phyloP scores from a whole-genome alignment of 2,113 vertebrate genomes.

The Lepus europaeus region DNA sequence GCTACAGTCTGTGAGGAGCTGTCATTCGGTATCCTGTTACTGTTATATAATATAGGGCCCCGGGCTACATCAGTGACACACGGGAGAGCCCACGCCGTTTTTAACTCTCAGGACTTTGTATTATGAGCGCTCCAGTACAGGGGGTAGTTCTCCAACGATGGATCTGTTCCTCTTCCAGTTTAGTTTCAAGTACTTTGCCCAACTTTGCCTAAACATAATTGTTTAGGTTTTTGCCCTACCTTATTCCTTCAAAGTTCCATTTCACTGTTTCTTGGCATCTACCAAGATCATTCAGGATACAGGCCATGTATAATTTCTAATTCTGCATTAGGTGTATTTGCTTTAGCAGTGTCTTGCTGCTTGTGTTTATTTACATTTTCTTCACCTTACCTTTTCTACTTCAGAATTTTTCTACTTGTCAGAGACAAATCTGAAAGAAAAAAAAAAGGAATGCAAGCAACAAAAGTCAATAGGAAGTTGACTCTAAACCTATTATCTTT shows the following conservation, averaged over 20 bases:
- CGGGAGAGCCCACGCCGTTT: slow-evolving; percentile 3
- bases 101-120: neutral
- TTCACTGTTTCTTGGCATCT: neutral
- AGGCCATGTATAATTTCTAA: neutral
- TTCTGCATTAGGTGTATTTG: neutral
- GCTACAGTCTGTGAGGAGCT: slow-evolving; percentile 74
- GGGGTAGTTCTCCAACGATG: fast-evolving
- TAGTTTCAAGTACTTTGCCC: slow-evolving; percentile 37
- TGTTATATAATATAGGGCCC: slow-evolving; percentile 70
- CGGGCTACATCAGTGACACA: neutral
- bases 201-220: slow-evolving; percentile 62
- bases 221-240: slow-evolving; percentile 34
- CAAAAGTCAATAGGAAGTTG: slow-evolving; percentile 40
- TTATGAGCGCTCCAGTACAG: neutral
- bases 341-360: slow-evolving; percentile 46
- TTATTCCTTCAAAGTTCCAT: slow-evolving; percentile 56
- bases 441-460: slow-evolving; percentile 14
- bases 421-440: neutral
- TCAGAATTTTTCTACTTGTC: neutral
- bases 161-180: neutral
- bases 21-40: slow-evolving; percentile 69
- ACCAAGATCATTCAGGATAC: neutral
- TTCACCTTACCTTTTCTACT: neutral
- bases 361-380: neutral
- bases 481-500: neutral